These are phyloP conservation scores for Oncorhynchus nerka DNA, from an alignment of 2,113 vertebrate genomes.

Conservation along the genomic window DNA sequence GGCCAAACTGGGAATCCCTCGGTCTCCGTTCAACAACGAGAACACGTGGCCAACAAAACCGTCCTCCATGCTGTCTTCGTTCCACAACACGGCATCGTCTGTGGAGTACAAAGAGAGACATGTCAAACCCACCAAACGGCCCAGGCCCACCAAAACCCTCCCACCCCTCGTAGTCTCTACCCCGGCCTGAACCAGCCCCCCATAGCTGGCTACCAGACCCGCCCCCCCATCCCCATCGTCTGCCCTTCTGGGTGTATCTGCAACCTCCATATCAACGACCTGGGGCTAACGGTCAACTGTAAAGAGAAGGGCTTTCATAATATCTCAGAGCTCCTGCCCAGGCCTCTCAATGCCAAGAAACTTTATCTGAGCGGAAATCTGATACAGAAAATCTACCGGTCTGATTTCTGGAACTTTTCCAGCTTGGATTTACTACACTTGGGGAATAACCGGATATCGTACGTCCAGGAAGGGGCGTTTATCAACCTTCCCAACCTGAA, in stretches of 20 bases:
- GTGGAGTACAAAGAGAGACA: constrained; percentile 92
- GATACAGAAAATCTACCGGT: constrained; percentile 98
- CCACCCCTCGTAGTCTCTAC: constrained; percentile 89
- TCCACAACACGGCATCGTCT: constrained; percentile 97
- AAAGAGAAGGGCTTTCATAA: constrained; percentile 96
- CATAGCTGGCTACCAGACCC: constrained; percentile 93
- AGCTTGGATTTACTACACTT: constrained; percentile 98
- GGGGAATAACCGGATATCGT: constrained; percentile 96
- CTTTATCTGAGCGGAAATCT: constrained; percentile 95
- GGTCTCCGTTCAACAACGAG: constrained; percentile 89
- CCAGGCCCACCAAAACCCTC: constrained; percentile 87
- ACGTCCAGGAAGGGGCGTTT: constrained; percentile 96
- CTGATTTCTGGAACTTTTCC: constrained; percentile 99
- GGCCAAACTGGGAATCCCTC: constrained; percentile 89
- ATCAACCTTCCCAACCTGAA: constrained; percentile 96
- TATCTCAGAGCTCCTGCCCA: constrained; percentile 95
- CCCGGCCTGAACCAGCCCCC: constrained; percentile 93
- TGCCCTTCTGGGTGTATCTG: constrained; percentile 94
- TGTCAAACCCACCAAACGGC: constrained; percentile 89
- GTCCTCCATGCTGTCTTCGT: constrained; percentile 96
- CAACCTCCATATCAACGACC: constrained; percentile 96
- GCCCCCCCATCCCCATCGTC: constrained; percentile 96
- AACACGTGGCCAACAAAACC: constrained; percentile 95
- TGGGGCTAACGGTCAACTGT: constrained; percentile 97
- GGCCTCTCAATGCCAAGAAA: constrained; percentile 96